Conservation (phyloP, 2,888 invertebrate genomes). For the Timema cristinae region DNA sequence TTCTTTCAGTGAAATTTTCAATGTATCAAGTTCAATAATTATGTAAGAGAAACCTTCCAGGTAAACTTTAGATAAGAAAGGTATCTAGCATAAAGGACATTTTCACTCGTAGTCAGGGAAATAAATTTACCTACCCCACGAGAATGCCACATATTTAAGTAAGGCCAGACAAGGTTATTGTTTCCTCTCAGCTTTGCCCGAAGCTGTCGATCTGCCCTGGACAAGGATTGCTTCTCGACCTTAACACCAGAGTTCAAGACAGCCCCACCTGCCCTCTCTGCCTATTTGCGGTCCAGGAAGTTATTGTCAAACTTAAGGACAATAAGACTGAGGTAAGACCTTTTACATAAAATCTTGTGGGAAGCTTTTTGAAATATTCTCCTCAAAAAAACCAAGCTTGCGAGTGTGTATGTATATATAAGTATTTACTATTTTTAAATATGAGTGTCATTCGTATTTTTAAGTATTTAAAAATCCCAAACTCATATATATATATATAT, state of each 20-base stretch:
- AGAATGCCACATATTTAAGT: constrained; percentile 22
- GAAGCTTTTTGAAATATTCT: no score
- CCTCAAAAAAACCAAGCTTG: no score
- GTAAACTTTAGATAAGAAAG: neutral
- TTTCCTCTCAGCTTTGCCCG: constrained; percentile 61
- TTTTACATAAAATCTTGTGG: no score
- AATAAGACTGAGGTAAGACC: constrained; percentile 67
- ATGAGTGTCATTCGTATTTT: no score
- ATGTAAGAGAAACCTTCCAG: neutral
- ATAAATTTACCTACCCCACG: neutral
- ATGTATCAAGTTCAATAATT: no score
- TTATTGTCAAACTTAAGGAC: constrained; percentile 67
- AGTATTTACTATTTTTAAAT: no score
- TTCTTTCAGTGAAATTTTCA: no score
- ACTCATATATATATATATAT: no score
- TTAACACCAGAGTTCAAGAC: constrained; percentile 49
- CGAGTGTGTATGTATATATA: no score
- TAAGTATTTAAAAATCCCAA: no score
- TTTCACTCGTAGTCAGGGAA: neutral
- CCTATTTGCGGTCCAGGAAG: constrained; percentile 71
- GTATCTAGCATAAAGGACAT: neutral
- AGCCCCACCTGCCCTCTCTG: constrained; percentile 78
- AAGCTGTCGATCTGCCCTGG: constrained; percentile 63
- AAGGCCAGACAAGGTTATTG: constrained; percentile 37
- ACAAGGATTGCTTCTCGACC: constrained; percentile 44